Evolutionary conservation across 2,797 vertebrate genomes (phyloP).

Genomic region (Macropodus opercularis): DNA sequence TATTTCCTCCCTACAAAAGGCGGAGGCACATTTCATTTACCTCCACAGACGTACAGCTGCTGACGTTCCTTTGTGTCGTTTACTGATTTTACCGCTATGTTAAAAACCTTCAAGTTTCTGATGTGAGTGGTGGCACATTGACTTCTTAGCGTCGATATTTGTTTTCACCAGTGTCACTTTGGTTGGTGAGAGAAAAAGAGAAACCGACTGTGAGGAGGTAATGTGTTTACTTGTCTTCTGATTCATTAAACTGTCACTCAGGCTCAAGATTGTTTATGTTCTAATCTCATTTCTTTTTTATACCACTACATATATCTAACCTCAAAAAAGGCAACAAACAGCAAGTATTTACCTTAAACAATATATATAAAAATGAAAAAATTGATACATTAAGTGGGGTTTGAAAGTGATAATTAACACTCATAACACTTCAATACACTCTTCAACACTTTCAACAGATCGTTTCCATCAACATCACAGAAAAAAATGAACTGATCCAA

Average conservation of each 20-base stretch:
- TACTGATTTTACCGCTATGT: conserved; percentile 66
- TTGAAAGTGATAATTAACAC: conserved; percentile 9
- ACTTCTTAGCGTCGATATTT: conserved; percentile 48
- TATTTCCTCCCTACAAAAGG: conserved; percentile 63
- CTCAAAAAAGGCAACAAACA: background rate
- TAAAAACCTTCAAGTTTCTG: conserved; percentile 59
- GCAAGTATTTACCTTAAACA: background rate
- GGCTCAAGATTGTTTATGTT: conserved; percentile 11
- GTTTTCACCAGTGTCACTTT: conserved; percentile 15
- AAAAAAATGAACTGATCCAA: background rate
- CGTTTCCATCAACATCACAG: conserved; percentile 7
- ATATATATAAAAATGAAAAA: background rate
- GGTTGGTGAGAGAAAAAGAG: conserved; percentile 1
- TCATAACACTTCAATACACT: conserved; percentile 3
- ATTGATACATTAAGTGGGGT: conserved; percentile 2
- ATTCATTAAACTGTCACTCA: conserved; percentile 51
- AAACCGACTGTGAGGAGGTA: conserved; percentile 12
- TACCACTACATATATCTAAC: background rate
- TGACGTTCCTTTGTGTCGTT: conserved; percentile 56
- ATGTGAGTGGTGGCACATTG: conserved; percentile 33
- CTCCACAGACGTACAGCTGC: conserved; percentile 56
- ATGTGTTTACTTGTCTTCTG: conserved; percentile 28
- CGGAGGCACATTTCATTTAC: conserved; percentile 64
- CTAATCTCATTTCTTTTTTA: conserved; percentile 14
- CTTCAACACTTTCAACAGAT: conserved; percentile 8